Base-by-base conservation (phyloP, 1,140 invertebrate species). In the Calephelis virginiensis region DNA sequence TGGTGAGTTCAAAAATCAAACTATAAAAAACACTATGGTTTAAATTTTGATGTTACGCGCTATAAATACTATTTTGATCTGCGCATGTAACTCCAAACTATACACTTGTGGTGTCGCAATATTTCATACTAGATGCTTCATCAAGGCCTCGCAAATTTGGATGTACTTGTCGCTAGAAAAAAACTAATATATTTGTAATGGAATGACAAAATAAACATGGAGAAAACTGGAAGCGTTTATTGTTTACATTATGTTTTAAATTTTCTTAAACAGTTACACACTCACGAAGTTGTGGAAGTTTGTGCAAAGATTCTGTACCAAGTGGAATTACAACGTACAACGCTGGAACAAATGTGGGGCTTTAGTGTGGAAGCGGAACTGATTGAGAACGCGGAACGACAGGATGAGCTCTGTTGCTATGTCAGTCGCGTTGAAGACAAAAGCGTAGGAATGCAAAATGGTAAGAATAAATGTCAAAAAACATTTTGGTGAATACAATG, bases 301-400 rank as follows among this genome's bases (percentile, higher is more conserved):
- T 98, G 98, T 91, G 97, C 97, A 73, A 99, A 99, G 92, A 97
- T 98, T 78, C 93, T 99, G 67, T 99, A 99, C 91, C 98, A 99
- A 94, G 96, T 99, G 68, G 97, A 99, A 88, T 92, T 99, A 76
- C 95, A 97, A 68, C 93, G 97, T 66, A 95, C 94, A 64, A 96
- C 96, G 11, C 92, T 98, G 72, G 97, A 98, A 77, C 97, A 98
- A 87, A 97, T 98, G 96, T 99, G 98, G 96, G 98, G 98, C 68
- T 98, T 99, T 91, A 97, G 97, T 66, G 97, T 99, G 37, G 98
- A 99, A 89, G 98, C 98, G 5, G 98, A 99, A 90, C 93, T 99
- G 60, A 97, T 98, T 66, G 98, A 99, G 90, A 98, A 99, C 91
- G 95, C 96, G 12, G 98, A 99, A 85, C 92, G 97, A 56, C 98